Evolutionary conservation across 2,888 invertebrate genomes (phyloP), one percentile per base, ranked within the genome.

Genomic region (Acronicta aceris): DNA sequence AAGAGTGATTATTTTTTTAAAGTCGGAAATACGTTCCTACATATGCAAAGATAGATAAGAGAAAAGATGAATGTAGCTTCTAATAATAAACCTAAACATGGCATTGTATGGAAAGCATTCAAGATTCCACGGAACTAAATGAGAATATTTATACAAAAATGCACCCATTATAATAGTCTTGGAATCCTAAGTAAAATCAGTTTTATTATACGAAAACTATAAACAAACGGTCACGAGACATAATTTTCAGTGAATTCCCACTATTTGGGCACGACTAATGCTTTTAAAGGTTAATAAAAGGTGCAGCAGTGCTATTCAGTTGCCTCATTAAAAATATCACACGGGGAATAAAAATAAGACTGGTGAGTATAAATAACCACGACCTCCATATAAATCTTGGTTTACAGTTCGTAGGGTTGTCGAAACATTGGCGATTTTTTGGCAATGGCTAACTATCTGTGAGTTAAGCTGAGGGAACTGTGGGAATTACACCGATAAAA

Each of bases 291-390:
- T 90, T 86, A 90, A 92, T 91, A 91, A 90, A 91, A 89, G 88
- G 89, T 88, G 89, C 89, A 90, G 85, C 81, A 74, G 76, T 74
- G 84, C 86, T 85, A 88, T 92, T 91, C 89, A 91, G 89, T 89
- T 89, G 86, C 88, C 90, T 93, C 92, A 92, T 93, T 93, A 93
- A 93, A 93, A 92, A 93, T 92, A 93, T 92, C 92, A 92, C 91
- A 91, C 89, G 82, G 85, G 89, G 89, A 91, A 92, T 93, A 93
- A 93, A 93, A 93, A 92, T 92, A 90, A 90, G 89, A 89, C 79
- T 83, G 84, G 85, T 79, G 77, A 76, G 84, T 90, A 91, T 93
- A 93, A 93, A 93, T 93, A 91, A 92, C 92, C 82, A 85, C 87
- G 81, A 85, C 84, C 89, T 87, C 83, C 78, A 81, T 89, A 93